Conservation (phyloP, 2,113 vertebrate genomes). For the Prionailurus bengalensis region DNA sequence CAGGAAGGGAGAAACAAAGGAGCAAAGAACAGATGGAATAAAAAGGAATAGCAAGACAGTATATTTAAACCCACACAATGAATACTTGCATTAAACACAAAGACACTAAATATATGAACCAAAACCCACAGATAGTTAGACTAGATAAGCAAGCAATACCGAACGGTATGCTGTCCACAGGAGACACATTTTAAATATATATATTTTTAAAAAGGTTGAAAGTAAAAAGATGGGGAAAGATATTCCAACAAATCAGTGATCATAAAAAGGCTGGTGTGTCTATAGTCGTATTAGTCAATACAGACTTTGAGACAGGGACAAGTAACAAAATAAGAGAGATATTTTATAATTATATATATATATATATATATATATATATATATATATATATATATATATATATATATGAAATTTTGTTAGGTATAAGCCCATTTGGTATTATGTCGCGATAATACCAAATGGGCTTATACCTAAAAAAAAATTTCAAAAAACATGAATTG, state of each 20-base stretch:
- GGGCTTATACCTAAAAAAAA: neutral
- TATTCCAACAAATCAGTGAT: neutral
- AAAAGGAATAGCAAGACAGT: neutral
- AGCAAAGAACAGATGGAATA: neutral
- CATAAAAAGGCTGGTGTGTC: neutral
- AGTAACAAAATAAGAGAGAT: neutral
- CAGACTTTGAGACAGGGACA: neutral
- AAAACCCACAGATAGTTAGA: neutral
- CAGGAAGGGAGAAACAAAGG: neutral
- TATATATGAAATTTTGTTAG: too few species aligned
- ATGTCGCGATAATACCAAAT: neutral
- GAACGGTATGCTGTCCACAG: neutral
- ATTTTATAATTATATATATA: neutral
- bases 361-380: too few species aligned
- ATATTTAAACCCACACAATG: neutral
- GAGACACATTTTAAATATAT: neutral
- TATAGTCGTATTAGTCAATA: neutral
- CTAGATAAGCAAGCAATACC: neutral
- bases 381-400: too few species aligned
- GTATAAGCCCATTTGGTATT: too few species aligned
- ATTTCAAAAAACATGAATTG: conserved; percentile 19
- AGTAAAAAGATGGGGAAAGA: neutral
- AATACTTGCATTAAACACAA: neutral
- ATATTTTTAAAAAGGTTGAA: neutral
- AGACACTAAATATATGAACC: neutral